phyloP scores from a whole-genome alignment of 2,797 vertebrate species.

The Dallia pectoralis region DNA sequence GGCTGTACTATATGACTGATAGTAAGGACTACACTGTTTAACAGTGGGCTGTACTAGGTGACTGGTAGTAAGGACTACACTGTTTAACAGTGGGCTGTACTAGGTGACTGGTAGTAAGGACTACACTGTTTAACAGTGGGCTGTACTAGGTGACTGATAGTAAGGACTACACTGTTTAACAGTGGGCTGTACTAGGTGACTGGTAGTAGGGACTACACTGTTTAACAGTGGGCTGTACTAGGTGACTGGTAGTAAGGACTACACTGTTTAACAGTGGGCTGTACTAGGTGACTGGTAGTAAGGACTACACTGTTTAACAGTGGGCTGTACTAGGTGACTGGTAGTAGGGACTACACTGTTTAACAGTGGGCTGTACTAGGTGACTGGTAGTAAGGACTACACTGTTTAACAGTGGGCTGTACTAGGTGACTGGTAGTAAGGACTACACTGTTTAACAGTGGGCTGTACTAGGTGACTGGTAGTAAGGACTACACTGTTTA shows the following conservation, averaged over 20 bases:
- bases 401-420: background rate
- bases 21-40: conserved; percentile 76
- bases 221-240: too few species aligned
- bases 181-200: too few species aligned
- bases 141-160: too few species aligned
- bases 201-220: conserved; percentile 84
- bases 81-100: too few species aligned
- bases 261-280: background rate
- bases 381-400: conserved; percentile 89
- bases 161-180: conserved; percentile 72
- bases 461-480: too few species aligned
- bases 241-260: conserved; percentile 93
- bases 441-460: conserved; percentile 35
- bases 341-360: conserved; percentile 83
- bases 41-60: too few species aligned
- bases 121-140: background rate
- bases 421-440: too few species aligned
- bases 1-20: too few species aligned
- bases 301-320: conserved; percentile 63
- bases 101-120: conserved; percentile 97
- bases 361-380: too few species aligned
- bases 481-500: conserved; percentile 76
- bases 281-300: too few species aligned
- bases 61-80: conserved; percentile 86
- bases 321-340: too few species aligned